Conservation (phyloP, 2,888 invertebrate species). For the Noctua janthe region DNA sequence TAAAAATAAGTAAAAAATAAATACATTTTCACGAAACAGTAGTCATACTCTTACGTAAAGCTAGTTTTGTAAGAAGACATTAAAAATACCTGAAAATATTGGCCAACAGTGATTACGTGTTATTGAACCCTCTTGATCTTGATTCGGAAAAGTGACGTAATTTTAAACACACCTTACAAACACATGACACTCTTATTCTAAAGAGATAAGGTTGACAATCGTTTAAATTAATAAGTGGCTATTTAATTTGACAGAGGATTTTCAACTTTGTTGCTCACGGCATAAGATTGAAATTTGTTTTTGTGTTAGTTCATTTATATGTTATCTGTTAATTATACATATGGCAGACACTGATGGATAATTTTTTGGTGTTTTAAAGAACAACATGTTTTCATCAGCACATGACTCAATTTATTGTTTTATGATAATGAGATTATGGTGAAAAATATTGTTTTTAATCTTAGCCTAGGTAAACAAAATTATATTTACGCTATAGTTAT, state of each 20-base stretch:
- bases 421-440: slow-evolving; percentile 38
- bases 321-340: slow-evolving; percentile 38
- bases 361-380: slow-evolving; percentile 45
- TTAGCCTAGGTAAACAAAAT: neutral
- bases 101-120: slow-evolving; percentile 35
- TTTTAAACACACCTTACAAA: slow-evolving; percentile 23
- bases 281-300: slow-evolving; percentile 22
- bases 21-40: neutral
- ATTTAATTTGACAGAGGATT: neutral
- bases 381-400: slow-evolving; percentile 55
- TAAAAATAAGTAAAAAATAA: neutral
- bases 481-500: neutral
- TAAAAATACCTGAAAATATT: slow-evolving; percentile 38
- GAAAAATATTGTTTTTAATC: slow-evolving; percentile 37
- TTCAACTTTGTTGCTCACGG: accelerated
- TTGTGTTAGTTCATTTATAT: neutral
- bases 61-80: slow-evolving; percentile 37
- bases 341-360: slow-evolving; percentile 58
- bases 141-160: slow-evolving; percentile 54
- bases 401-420: slow-evolving; percentile 22
- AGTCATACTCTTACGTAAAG: slow-evolving; percentile 10
- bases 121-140: slow-evolving; percentile 58
- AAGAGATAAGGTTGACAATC: slow-evolving; percentile 36
- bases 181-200: slow-evolving; percentile 21
- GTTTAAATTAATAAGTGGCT: neutral